Base-by-base conservation (phyloP, 2,888 invertebrate species). In the Polymixis lichenea region DNA sequence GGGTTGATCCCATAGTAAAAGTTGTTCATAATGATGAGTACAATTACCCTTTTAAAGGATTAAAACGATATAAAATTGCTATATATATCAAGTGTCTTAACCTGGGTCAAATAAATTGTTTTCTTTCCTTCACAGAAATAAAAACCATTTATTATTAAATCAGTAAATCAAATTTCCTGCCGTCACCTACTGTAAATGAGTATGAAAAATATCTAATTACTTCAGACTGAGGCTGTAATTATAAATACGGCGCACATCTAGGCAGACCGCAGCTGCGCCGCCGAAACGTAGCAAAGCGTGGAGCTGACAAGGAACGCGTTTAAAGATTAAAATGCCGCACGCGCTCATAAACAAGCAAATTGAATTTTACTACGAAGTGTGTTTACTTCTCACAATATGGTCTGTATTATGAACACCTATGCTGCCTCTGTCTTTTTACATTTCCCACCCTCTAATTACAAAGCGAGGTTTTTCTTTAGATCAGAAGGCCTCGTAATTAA, bases 321-420 rank as follows among this genome's bases (percentile, higher is more conserved):
- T 82, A 58, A 84, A 80, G 84, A 83, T 84, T 80, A 84, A 83
- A 77, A 83, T 62, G 67, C 72, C 78, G 17, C 74, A 82, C 78
- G 69, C 72, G 74, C 68, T 73, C 65, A 73, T 84, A 75, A 77
- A 85, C 85, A 85, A 73, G 66, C 53, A 85, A 85, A 85, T 85
- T 85, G 71, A 83, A 83, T 79, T 83, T 75, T 56, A 65, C 70
- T 58, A 73, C 72, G 51, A 62, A 77, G 78, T 38, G 32, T 65
- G 32, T 73, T 81, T 62, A 72, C 65, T 72, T 8, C 56, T 32
- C 11, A 71, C n/a, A 56, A 43, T 43, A 53, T 43, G 11, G 28
- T 19, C 17, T 55, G 7, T 32, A 17, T 32, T 17, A 67, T 55
- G 7, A n/a, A 55, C 32, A 67, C 32, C 7, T 38, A 38, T 3